phyloP scores from a whole-genome alignment of 2,113 vertebrate genomes.

The Scomber colias region DNA sequence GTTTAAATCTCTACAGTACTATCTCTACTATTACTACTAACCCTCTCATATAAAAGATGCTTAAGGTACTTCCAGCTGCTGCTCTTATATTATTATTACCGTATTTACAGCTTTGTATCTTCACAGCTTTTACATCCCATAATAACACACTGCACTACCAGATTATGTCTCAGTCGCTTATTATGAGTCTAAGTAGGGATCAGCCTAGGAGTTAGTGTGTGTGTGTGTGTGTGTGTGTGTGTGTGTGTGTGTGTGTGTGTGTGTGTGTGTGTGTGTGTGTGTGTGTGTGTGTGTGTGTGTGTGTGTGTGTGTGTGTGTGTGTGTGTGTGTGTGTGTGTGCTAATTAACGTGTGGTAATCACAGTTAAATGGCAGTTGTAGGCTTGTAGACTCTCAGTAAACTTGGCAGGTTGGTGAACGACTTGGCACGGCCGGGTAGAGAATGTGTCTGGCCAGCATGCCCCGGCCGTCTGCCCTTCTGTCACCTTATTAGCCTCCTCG shows the following conservation, averaged over 20 bases:
- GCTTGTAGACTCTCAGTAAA: conserved; percentile 14
- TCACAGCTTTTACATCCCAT: conserved; percentile 1
- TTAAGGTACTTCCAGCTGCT: not conserved
- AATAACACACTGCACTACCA: conserved; percentile 17
- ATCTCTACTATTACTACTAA: too few species aligned
- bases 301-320: too few species aligned
- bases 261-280: too few species aligned
- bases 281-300: too few species aligned
- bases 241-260: too few species aligned
- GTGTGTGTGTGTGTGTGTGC: too few species aligned
- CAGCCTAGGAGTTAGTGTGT: conserved; percentile 27
- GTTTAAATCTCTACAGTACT: too few species aligned
- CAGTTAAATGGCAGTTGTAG: conserved; percentile 36
- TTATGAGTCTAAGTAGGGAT: conserved; percentile 48
- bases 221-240: not conserved
- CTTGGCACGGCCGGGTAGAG: conserved; percentile 35
- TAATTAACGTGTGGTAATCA: conserved; percentile 15
- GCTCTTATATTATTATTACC: too few species aligned
- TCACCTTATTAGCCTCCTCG: conserved; percentile 25
- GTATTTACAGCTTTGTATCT: not conserved
- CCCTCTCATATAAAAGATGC: too few species aligned
- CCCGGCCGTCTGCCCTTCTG: not conserved
- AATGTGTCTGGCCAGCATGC: conserved; percentile 20
- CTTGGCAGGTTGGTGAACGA: conserved; percentile 47
- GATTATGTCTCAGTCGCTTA: conserved; percentile 22